Conservation (phyloP, 2,888 invertebrate genomes). For the Sclerodermus sp. region DNA sequence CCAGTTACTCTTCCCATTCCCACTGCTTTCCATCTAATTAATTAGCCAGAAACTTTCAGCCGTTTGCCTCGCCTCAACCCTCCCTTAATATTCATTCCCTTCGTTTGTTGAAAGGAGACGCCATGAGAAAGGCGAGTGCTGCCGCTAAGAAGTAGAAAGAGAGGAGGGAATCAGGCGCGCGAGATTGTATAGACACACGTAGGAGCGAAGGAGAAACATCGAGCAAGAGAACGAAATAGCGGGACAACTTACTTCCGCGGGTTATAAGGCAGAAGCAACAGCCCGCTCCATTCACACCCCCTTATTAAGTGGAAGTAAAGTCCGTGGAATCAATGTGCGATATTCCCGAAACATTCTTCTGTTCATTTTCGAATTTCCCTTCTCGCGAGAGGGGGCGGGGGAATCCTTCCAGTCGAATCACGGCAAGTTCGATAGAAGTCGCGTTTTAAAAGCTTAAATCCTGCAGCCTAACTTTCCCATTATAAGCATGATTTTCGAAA, state of each 20-base stretch:
- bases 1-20: constrained; percentile 15
- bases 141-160: constrained; percentile 8
- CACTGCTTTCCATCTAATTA: constrained; percentile 36
- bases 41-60: constrained; percentile 40
- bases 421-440: too few relatives aligned
- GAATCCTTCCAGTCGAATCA: too few relatives aligned
- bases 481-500: too few relatives aligned
- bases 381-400: too few relatives aligned
- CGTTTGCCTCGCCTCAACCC: constrained; percentile 22
- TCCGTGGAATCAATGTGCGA: constrained; percentile 36
- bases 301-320: constrained; percentile 46
- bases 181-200: too few relatives aligned
- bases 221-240: constrained; percentile 41
- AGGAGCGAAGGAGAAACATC: background rate
- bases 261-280: constrained; percentile 42
- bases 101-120: constrained; percentile 17
- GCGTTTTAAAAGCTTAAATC: too few relatives aligned
- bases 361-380: too few relatives aligned
- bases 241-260: constrained; percentile 41
- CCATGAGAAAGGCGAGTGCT: background rate
- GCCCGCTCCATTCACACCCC: constrained; percentile 42
- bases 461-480: too few relatives aligned
- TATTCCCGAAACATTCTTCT: background rate
- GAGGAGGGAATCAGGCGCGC: too few relatives aligned
- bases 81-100: constrained; percentile 40